phyloP scores from a whole-genome alignment of 2,113 vertebrate genomes.

The Callorhinus ursinus region DNA sequence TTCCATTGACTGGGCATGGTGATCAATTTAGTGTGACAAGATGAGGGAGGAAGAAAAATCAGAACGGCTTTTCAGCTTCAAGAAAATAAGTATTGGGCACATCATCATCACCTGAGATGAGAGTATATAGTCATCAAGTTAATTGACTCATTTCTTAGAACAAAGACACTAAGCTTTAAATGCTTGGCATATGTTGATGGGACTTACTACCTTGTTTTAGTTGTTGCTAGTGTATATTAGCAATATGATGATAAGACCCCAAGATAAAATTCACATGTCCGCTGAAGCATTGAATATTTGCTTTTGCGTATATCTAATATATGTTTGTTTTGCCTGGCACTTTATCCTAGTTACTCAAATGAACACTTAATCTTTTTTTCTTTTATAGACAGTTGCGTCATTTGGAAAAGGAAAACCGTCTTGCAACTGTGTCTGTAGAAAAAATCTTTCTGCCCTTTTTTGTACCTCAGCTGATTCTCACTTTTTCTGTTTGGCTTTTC shows the following conservation, averaged over 20 bases:
- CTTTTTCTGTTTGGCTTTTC: background rate
- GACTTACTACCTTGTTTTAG: background rate
- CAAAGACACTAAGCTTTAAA: background rate
- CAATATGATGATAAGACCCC: background rate
- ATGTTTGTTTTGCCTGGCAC: background rate
- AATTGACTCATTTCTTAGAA: background rate
- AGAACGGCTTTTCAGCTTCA: background rate
- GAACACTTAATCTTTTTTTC: background rate
- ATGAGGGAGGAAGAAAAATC: background rate
- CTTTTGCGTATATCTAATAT: background rate
- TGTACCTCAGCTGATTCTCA: background rate
- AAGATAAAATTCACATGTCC: background rate
- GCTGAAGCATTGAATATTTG: background rate
- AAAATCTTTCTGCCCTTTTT: background rate
- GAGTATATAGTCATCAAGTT: background rate
- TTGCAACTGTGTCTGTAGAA: background rate
- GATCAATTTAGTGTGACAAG: background rate
- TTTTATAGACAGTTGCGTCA: background rate
- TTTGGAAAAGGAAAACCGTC: background rate
- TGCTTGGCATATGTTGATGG: background rate
- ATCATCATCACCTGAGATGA: background rate
- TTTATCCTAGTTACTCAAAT: background rate
- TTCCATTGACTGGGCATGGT: background rate
- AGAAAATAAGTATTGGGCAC: background rate
- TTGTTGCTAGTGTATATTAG: background rate